These are phyloP conservation scores for Remorina albescens DNA, from an alignment of 2,797 vertebrate genomes.

Conservation along the genomic window DNA sequence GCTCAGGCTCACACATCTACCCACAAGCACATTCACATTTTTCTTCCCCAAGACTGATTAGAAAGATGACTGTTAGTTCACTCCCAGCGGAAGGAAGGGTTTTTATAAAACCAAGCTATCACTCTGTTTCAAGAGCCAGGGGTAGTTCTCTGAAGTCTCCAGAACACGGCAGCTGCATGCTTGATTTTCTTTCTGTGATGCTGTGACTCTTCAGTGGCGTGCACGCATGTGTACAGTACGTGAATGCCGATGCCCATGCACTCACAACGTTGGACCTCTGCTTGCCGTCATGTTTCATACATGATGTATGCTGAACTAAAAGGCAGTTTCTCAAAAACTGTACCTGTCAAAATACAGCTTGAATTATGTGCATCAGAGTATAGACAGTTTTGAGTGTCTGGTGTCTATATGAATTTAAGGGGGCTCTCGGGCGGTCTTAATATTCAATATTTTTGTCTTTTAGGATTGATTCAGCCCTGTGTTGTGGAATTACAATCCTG, in stretches of 20 bases:
- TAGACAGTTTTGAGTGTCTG: not conserved
- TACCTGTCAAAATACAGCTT: slow-evolving; percentile 6
- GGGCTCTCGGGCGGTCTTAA: not conserved
- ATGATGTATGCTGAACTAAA: slow-evolving; percentile 3
- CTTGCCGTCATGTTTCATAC: slow-evolving; percentile 25
- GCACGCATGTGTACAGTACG: not conserved
- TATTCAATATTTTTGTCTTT: slow-evolving; percentile 3
- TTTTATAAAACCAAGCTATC: slow-evolving; percentile 49
- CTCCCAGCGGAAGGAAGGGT: slow-evolving; percentile 59
- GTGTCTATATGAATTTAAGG: slow-evolving; percentile 3
- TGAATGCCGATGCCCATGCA: slow-evolving; percentile 27
- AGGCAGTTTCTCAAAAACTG: slow-evolving; percentile 7
- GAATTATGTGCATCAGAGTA: not conserved
- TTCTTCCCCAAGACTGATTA: slow-evolving; percentile 53
- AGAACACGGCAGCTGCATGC: slow-evolving; percentile 33
- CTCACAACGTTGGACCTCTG: slow-evolving; percentile 12
- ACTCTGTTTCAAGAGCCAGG: slow-evolving; percentile 34
- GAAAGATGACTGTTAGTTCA: slow-evolving; percentile 51
- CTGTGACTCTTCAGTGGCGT: slow-evolving; percentile 23
- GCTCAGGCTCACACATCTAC: slow-evolving; percentile 33
- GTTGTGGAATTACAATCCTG: slow-evolving; percentile 13
- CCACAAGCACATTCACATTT: slow-evolving; percentile 43
- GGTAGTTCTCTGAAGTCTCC: slow-evolving; percentile 43
- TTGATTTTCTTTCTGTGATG: slow-evolving; percentile 23
- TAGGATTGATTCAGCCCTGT: not conserved